Conservation (phyloP, 2,113 vertebrate species). For the Excalfactoria chinensis region DNA sequence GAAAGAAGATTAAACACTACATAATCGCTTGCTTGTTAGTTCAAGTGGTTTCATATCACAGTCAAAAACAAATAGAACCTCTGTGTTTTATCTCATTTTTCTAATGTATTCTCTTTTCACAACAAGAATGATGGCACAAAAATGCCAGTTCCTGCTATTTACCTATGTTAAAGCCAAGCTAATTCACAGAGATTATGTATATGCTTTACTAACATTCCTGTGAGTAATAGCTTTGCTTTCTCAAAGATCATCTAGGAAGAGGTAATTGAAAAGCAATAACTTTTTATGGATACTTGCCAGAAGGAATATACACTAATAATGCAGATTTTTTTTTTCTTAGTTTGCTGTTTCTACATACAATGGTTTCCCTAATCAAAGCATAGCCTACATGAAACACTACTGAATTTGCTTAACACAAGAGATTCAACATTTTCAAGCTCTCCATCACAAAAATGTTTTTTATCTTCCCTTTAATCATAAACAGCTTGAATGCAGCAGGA, state of each 20-base stretch:
- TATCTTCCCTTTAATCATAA: conserved; percentile 23
- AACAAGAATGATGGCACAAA: neutral
- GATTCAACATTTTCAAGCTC: neutral
- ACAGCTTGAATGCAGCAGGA: conserved; percentile 27
- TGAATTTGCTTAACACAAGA: conserved; percentile 7
- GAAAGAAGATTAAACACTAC: neutral
- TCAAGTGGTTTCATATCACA: neutral
- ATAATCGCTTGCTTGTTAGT: neutral
- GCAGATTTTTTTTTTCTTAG: neutral
- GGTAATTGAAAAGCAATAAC: conserved; percentile 29
- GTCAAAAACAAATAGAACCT: neutral
- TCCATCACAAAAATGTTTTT: conserved; percentile 28
- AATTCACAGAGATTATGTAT: neutral
- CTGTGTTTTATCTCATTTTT: neutral
- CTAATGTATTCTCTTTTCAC: neutral
- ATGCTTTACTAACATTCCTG: neutral
- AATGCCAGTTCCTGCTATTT: neutral
- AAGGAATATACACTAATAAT: neutral
- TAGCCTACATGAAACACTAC: neutral
- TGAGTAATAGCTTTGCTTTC: conserved; percentile 12
- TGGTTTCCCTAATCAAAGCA: conserved; percentile 37
- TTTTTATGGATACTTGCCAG: neutral
- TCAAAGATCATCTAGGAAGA: neutral
- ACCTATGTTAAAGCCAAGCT: neutral
- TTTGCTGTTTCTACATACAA: neutral